These are phyloP conservation scores for Babyrousa celebensis DNA, from an alignment of 2,797 vertebrate species.

Conservation along the genomic window DNA sequence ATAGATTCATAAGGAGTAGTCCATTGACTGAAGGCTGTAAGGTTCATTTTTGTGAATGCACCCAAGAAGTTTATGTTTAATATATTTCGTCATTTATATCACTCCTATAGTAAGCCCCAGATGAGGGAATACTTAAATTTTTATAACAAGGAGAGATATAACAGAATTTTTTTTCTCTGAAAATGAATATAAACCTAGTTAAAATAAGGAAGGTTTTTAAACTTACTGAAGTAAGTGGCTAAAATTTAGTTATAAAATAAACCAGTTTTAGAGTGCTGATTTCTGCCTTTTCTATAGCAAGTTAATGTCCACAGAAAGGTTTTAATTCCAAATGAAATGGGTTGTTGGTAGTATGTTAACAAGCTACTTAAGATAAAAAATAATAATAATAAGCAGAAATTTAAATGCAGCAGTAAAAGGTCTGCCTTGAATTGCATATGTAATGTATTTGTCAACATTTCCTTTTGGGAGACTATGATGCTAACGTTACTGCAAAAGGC, in stretches of 20 bases:
- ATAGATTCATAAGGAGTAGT: not conserved
- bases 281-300: constrained; percentile 84
- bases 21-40: not conserved
- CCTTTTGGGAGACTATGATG: constrained; percentile 88
- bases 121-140: constrained; percentile 53
- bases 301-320: constrained; percentile 83
- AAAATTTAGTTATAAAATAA: constrained; percentile 87
- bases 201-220: constrained; percentile 82
- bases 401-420: constrained; percentile 89
- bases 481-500: constrained; percentile 87
- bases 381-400: constrained; percentile 78
- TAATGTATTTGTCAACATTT: constrained; percentile 88
- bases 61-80: not conserved
- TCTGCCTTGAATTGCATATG: constrained; percentile 87
- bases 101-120: constrained; percentile 49
- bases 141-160: constrained; percentile 48
- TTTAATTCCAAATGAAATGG: constrained; percentile 87
- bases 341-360: constrained; percentile 85
- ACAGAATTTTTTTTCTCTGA: constrained; percentile 59
- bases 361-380: constrained; percentile 88
- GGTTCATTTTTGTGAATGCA: not conserved
- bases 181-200: constrained; percentile 76
- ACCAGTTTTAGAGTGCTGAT: constrained; percentile 87
- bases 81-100: constrained; percentile 20
- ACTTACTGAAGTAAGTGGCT: constrained; percentile 84